Evolutionary conservation across 2,113 vertebrate species (phyloP).

Genomic region (Lipophrys pholis): DNA sequence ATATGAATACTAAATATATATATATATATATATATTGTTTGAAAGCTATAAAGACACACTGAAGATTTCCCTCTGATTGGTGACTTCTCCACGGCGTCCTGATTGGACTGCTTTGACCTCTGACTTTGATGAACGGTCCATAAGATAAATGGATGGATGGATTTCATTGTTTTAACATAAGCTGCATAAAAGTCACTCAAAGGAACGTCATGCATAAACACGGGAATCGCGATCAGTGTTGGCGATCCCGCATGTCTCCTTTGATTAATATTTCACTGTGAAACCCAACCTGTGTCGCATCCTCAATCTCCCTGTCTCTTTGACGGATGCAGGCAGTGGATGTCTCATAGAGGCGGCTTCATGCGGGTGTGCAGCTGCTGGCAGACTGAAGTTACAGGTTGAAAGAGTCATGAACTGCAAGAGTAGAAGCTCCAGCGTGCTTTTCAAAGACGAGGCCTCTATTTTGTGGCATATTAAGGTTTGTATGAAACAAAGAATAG

Average conservation of each 20-base stretch:
- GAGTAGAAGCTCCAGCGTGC: slow-evolving; percentile 38
- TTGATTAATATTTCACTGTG: slow-evolving; percentile 69
- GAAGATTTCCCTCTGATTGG: too few species aligned
- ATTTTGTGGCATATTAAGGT: slow-evolving; percentile 8
- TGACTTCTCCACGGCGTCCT: too few species aligned
- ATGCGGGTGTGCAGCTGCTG: slow-evolving; percentile 85
- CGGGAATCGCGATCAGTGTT: background rate
- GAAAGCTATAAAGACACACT: too few species aligned
- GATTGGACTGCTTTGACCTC: too few species aligned
- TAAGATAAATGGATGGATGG: too few species aligned
- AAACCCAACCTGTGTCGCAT: slow-evolving; percentile 56
- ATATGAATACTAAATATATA: too few species aligned
- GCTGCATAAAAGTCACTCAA: too few species aligned
- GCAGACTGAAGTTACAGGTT: slow-evolving; percentile 80
- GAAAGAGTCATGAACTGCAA: slow-evolving; percentile 69
- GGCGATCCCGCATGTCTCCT: slow-evolving; percentile 51
- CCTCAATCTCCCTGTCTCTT: slow-evolving; percentile 57
- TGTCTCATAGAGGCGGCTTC: slow-evolving; percentile 59
- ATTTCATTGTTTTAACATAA: too few species aligned
- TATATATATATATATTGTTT: too few species aligned
- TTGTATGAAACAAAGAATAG: slow-evolving; percentile 10
- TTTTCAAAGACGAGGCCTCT: slow-evolving; percentile 9
- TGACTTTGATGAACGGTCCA: too few species aligned
- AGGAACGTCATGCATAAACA: too few species aligned
- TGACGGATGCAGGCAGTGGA: slow-evolving; percentile 66